These are phyloP conservation scores for Hypolimnas misippus DNA, from an alignment of 2,888 invertebrate genomes.

Conservation along the genomic window DNA sequence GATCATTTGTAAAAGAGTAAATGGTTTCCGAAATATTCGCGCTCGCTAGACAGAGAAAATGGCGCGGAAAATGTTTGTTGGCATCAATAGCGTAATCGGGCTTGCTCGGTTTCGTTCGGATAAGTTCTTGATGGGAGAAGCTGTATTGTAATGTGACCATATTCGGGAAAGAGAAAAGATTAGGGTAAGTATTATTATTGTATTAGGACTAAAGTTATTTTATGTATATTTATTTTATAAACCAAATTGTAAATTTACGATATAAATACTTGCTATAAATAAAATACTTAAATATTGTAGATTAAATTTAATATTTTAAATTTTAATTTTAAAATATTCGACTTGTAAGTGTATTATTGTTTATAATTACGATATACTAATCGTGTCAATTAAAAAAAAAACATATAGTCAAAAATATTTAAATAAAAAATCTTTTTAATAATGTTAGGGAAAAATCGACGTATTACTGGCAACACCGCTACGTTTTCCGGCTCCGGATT, in stretches of 20 bases:
- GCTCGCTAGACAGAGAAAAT: conserved; percentile 65
- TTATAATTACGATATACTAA: too few species aligned
- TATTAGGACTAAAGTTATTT: too few species aligned
- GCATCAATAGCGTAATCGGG: conserved; percentile 73
- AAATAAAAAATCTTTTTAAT: neutral
- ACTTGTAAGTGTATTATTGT: too few species aligned
- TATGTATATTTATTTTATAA: too few species aligned
- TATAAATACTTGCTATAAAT: too few species aligned
- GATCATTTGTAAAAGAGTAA: too few species aligned
- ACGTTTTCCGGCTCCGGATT: conserved; percentile 43
- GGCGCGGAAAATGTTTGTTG: conserved; percentile 77
- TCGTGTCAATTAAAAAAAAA: too few species aligned
- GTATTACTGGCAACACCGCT: conserved; percentile 53
- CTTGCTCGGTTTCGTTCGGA: conserved; percentile 59
- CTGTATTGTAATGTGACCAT: conserved; percentile 60
- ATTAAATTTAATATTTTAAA: too few species aligned
- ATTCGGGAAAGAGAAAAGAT: neutral
- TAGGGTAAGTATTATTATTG: neutral
- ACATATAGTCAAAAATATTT: too few species aligned
- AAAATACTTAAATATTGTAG: too few species aligned
- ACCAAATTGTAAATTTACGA: too few species aligned
- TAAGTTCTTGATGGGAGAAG: conserved; percentile 56
- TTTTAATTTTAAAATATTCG: too few species aligned
- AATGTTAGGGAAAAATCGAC: conserved; percentile 40
- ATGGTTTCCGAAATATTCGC: conserved; percentile 61